Percentiles rank a stretch among this genome's conserved stretches.
Evolutionary conservation across 2,888 invertebrate genomes (phyloP).

Genomic region (Rhodophaea formosa): DNA sequence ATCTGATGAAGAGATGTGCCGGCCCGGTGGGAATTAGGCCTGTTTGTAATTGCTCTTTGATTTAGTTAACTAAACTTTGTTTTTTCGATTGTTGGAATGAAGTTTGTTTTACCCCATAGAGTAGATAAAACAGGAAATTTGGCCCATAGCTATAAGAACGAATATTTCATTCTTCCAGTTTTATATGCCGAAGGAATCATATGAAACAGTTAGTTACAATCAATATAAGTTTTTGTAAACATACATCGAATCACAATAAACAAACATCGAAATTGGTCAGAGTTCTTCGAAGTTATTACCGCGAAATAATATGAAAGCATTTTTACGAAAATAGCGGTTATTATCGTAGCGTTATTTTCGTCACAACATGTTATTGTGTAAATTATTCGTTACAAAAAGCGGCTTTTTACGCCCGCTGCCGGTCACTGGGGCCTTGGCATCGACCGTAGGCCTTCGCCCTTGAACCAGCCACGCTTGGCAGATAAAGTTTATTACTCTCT

Average conservation of each 20-base stretch:
- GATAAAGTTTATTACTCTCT: slow-evolving; percentile 21
- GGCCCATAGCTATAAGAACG: too few relatives aligned
- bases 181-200: too few relatives aligned
- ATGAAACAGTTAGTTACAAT: too few relatives aligned
- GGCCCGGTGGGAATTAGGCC: not conserved
- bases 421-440: slow-evolving; percentile 34
- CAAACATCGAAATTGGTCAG: too few relatives aligned
- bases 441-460: slow-evolving; percentile 37
- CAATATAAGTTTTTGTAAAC: too few relatives aligned
- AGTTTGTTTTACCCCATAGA: not conserved
- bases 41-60: slow-evolving; percentile 22
- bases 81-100: not conserved
- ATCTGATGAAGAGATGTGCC: not conserved
- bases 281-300: too few relatives aligned
- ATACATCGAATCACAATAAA: too few relatives aligned
- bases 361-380: not conserved
- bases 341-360: not conserved
- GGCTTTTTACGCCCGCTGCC: slow-evolving; percentile 15
- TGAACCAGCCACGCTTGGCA: slow-evolving; percentile 33
- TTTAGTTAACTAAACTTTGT: slow-evolving; percentile 24
- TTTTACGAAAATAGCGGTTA: not conserved
- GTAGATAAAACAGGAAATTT: not conserved
- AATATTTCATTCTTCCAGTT: too few relatives aligned
- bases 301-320: not conserved
- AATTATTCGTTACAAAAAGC: not conserved